A percentile compares a stretch with the other conserved stretches of the same genome.
phyloP scores from a whole-genome alignment of 2,113 vertebrate species.

The Silurus asotus region DNA sequence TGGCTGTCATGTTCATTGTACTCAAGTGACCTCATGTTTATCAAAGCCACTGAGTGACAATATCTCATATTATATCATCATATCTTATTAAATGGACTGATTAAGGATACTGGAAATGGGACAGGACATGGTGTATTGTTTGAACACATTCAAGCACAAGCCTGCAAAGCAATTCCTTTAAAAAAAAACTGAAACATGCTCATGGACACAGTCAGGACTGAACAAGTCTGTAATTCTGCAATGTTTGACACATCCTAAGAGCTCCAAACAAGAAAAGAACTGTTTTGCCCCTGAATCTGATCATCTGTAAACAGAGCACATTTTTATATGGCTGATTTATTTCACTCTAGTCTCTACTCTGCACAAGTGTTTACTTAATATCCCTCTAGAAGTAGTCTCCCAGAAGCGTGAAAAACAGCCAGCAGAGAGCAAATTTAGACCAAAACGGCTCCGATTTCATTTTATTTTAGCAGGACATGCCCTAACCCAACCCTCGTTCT shows the following conservation, averaged over 20 bases:
- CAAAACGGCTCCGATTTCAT: slow-evolving; percentile 47
- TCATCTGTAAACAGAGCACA: background rate
- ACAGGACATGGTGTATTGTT: background rate
- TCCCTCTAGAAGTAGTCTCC: slow-evolving; percentile 28
- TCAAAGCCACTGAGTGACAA: background rate
- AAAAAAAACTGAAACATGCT: background rate
- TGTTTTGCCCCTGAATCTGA: slow-evolving; percentile 30
- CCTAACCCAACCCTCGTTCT: slow-evolving; percentile 35
- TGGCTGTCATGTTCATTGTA: background rate
- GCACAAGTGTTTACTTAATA: slow-evolving; percentile 28
- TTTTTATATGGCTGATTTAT: background rate
- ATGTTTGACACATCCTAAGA: slow-evolving; percentile 39
- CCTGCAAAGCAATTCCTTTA: background rate
- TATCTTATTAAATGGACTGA: slow-evolving; percentile 8
- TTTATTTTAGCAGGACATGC: slow-evolving; percentile 49
- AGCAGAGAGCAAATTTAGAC: slow-evolving; percentile 30
- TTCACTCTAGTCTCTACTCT: background rate
- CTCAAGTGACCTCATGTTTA: background rate
- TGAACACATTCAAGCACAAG: background rate
- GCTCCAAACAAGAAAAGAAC: slow-evolving; percentile 47
- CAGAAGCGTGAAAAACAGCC: slow-evolving; percentile 38
- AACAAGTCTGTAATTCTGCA: slow-evolving; percentile 56
- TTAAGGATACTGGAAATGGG: background rate
- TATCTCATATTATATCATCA: background rate
- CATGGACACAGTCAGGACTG: slow-evolving; percentile 55